Base-by-base conservation (phyloP, 2,113 vertebrate species). In the Phocoena phocoena region DNA sequence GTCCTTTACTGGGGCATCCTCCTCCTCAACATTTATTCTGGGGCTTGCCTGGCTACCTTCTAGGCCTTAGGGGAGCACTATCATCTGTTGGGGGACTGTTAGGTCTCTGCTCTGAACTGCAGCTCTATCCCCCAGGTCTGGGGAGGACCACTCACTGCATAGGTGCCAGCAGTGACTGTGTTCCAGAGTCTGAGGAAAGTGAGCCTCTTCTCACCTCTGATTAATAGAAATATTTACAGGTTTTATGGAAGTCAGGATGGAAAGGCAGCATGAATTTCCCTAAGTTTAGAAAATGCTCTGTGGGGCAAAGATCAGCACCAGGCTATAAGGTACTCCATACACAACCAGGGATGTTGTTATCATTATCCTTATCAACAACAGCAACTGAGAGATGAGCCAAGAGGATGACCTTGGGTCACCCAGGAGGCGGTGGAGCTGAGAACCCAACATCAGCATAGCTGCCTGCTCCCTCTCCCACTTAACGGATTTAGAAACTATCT, bases 401-500 rank as follows among this genome's bases (percentile, higher is more conserved):
- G 55, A 86, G 4, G 53, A 67, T 62, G 70, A 81, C 73, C 79
- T 60, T 76, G 53, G 25, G 68, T 20, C 10, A 60, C 5, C 20
- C 62, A 55, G 65, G 17, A 63, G 63, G 12, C 55, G 44, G 31
- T 82, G 15, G 20, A 60, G 8, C 28, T 33, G 8, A 47, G 58
- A 68, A 60, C 67, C 26, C 70, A 82, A 41, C 17, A 50, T 38
- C 12, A 62, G n/a, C 71, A 44, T 2, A 79, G 90, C 36, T 86
- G 25, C 55, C 71, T 53, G 77, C 50, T 74, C 70, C 65, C 62
- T 93, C 70, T 50, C 68, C 60, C 65, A 95, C 79, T 87, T 93
- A 77, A 77, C 25, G 41, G 93, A 90, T 85, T 82, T 58, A 79
- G 82, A 86, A 94, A 95, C 44, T 83, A 15, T 65, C 71, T 90